Evolutionary conservation across 2,888 invertebrate genomes (phyloP), one percentile per base, ranked within the genome.

Genomic region (Apodemia zela): DNA sequence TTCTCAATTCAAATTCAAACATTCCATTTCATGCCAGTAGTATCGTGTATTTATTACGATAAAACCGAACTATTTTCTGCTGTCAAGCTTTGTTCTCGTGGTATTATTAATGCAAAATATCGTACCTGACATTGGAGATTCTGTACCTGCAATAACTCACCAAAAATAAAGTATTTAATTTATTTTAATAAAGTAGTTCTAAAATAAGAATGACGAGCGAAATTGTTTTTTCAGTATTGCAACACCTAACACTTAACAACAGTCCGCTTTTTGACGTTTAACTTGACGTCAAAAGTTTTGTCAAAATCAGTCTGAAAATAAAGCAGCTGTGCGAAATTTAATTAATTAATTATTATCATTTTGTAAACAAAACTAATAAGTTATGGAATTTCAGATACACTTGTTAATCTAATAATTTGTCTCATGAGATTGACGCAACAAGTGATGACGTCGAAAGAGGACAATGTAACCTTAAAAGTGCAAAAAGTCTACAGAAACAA

Each of bases 401-500:
- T 42, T 42, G 47, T 54, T 59, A 54, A 63, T 66, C 64, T 66
- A 61, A 65, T 70, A 65, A 67, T 71, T 68, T 71, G 64, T 64
- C 67, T 65, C 65, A 60, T 73, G 72, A 76, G 75, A 71, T 75
- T 64, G 65, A 69, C 71, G 61, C 71, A 70, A 65, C 68, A 68
- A 85, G 89, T 88, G 85, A 89, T 89, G 89, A 89, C 84, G 87
- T 87, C 82, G 80, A 79, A 76, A 73, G 79, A 80, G 75, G 76
- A 85, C 79, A 79, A 88, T 89, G 89, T 90, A 89, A 90, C 86
- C 87, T 79, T 87, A 85, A 87, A 86, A 85, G 86, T 87, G 84
- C 78, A 77, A 78, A 79, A 80, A 82, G 74, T 77, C 72, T 72
- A 72, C 70, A 81, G 80, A 83, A 84, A 84, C 81, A 88, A 86